A percentile compares a stretch with the other conserved stretches of the same genome.
phyloP scores from a whole-genome alignment of 2,113 vertebrate genomes.

The Montifringilla adamsi region DNA sequence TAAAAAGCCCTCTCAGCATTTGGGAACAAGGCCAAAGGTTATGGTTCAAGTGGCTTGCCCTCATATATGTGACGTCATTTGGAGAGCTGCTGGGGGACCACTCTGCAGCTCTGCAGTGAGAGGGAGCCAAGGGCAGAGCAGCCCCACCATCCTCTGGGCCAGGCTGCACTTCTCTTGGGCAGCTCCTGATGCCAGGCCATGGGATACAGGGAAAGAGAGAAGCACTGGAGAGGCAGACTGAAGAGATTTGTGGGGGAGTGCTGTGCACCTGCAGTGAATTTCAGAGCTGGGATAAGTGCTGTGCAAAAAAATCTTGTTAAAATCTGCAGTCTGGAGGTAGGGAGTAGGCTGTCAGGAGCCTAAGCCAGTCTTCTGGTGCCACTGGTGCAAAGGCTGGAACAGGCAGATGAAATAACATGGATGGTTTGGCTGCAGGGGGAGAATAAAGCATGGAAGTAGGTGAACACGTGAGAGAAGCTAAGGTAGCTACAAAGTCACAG shows the following conservation, averaged over 20 bases:
- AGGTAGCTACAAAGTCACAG: not conserved
- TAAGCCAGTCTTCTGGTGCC: not conserved
- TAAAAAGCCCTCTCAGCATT: not conserved
- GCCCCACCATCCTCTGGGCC: not conserved
- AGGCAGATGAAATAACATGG: not conserved
- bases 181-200: not conserved
- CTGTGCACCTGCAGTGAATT: not conserved
- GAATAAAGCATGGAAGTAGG: not conserved
- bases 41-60: not conserved
- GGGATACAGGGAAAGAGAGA: not conserved
- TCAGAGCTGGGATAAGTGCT: not conserved
- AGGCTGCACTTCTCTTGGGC: not conserved
- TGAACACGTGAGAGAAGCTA: not conserved
- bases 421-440: not conserved
- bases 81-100: not conserved
- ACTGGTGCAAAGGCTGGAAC: not conserved
- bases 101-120: not conserved
- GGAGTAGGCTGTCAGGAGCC: not conserved
- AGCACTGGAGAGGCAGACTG: not conserved
- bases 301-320: not conserved
- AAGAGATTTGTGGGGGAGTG: not conserved
- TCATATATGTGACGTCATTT: accelerated
- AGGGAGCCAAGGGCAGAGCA: not conserved
- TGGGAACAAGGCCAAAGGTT: not conserved
- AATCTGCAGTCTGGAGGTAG: not conserved